Evolutionary conservation across 2,113 vertebrate species (phyloP), one percentile per base, ranked within the genome.

Genomic region (Xyliphius kryptos): DNA sequence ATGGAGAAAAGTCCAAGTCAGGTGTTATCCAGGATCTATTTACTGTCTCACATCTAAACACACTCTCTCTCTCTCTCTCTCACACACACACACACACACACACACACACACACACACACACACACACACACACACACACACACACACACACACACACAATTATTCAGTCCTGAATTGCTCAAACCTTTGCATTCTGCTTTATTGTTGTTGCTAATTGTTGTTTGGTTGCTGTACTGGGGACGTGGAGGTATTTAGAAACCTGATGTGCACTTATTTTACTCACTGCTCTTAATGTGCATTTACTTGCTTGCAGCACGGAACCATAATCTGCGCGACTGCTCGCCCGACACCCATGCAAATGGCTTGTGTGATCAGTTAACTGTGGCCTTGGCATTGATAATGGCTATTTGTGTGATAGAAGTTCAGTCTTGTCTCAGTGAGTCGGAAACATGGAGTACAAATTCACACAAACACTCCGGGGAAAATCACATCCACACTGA

Each of bases 251-350:
- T 56, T 13, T 71, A 36, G 43, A 58, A 20, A 40, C 37, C 15
- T 49, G 61, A 59, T 56, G 41, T 64, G 40, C 61, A 41, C 22
- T n/a, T 65, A 38, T 36, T 22, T 19, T 14, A 26, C 13, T 47
- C 15, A 47, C 16, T 47, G 11, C 20, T 36, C 17, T 38, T 19
- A 26, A 17, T 40, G 47, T 21, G 8, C 12, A 19, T 15, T 43
- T 53, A 59, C 63, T 60, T 72, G 70, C 70, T 43, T 46, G 14
- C 26, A 51, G n/a, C 19, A 11, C 20, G n/a, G 22, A 44, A 16
- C 37, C 51, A 55, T 9, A 56, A 14, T 22, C 7, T 19, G 19
- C 44, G 26, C 4, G 26, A 32, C 26, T 32, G 4, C 26, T 32
- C 38, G 22, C 36, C n/a, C 43, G 26, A 56, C 22, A 49, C 32